Evolutionary conservation across 53 echinoderm and acorn worm species (phyloP), one percentile per base, ranked within the genome.

Genomic region (Pentamera pediparva): DNA sequence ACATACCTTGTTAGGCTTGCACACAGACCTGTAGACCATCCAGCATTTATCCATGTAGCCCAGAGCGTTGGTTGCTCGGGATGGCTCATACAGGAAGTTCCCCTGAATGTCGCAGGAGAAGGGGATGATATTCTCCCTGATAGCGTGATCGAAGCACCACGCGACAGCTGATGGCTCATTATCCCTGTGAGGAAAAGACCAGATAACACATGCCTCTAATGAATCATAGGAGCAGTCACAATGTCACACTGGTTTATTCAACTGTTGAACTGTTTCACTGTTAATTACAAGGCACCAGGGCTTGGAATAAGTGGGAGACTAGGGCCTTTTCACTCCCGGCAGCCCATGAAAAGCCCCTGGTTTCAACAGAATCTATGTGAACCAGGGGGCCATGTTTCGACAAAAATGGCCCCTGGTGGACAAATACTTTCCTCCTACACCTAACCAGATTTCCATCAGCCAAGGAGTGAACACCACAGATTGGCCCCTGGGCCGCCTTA

Each of bases 41-140:
- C 85, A 88, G 79, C 88, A 91, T 30, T 81, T 54, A 35, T 96
- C 91, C 88, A 96, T 88, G 56, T 95, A 91, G n/a, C 98, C 98
- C 28, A 96, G 71, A 2, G 96, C 88, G 59, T 96, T 91, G 40
- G 86, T 91, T 22, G 98, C 91, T 28, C 83, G 49, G 20, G 88
- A 15, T 24, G 88, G 81, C 9, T 96, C 98, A 58, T 86, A 86
- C 61, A 96, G 61, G 80, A 96, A 91, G 22, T 80, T 84, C 3
- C 91, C 98, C 52, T 96, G 91, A 15, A 96, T 91, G 30, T 87
- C 87, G 20, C 91, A 92, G 37, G 80, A 77, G 18, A 62, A 83
- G 0, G 86, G 91, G 3, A 86, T 73, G 67, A 92, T 86, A 35
- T 91, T 91, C 21, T 88, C 86, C 15, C 70, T 85, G 69, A 96